Conservation (phyloP, 2,888 invertebrate species). For the Pelosia muscerda region DNA sequence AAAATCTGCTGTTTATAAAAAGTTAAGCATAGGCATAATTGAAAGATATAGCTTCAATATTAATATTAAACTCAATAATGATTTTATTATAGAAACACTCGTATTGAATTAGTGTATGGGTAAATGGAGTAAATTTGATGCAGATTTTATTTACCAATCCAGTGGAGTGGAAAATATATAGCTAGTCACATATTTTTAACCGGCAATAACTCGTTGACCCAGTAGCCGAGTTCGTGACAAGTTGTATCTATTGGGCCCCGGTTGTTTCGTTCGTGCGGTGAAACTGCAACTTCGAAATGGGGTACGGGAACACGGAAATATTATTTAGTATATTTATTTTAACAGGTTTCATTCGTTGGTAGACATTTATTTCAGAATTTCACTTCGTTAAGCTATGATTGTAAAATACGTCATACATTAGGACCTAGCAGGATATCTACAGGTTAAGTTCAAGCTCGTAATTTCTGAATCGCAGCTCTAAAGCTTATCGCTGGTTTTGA, state of each 20-base stretch:
- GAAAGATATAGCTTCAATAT: too few species aligned
- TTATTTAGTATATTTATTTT: slow-evolving; percentile 36
- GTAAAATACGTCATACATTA: neutral
- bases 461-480: neutral
- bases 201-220: slow-evolving; percentile 73
- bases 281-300: slow-evolving; percentile 39
- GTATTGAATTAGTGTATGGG: neutral
- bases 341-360: neutral
- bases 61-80: too few species aligned
- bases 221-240: slow-evolving; percentile 79
- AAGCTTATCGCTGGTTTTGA: neutral
- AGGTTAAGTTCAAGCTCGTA: neutral
- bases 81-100: neutral
- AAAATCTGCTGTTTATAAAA: neutral
- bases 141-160: slow-evolving; percentile 24
- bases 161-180: slow-evolving; percentile 28
- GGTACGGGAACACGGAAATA: slow-evolving; percentile 49
- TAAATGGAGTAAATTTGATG: neutral
- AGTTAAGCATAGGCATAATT: too few species aligned
- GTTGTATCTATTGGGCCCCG: slow-evolving; percentile 64
- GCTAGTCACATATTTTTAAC: slow-evolving; percentile 51
- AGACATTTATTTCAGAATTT: neutral
- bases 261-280: slow-evolving; percentile 44
- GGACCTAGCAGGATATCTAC: neutral
- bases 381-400: neutral